These are phyloP conservation scores for Paramormyrops hopkinsi DNA, from an alignment of 2,797 vertebrate species.

Conservation along the genomic window DNA sequence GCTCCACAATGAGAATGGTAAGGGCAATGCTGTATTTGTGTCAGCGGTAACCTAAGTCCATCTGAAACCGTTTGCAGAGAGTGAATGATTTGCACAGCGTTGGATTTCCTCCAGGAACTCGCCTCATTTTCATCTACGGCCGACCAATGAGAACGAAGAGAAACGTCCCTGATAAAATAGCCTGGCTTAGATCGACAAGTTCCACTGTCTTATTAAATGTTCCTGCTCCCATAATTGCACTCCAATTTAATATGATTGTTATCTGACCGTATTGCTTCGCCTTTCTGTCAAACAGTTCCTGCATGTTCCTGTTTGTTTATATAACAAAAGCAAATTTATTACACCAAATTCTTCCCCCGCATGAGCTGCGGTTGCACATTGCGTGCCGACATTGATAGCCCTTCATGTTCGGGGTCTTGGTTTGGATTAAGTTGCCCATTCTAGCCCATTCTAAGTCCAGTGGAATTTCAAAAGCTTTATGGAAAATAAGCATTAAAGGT, in stretches of 20 bases:
- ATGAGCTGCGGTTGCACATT: background rate
- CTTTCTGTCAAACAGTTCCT: background rate
- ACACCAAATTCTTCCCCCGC: background rate
- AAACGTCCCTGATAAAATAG: background rate
- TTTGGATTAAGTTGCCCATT: background rate
- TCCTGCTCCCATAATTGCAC: background rate
- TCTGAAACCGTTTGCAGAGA: background rate
- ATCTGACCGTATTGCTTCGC: background rate
- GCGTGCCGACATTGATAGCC: background rate
- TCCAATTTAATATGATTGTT: background rate
- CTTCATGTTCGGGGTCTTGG: background rate
- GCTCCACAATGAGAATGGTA: background rate
- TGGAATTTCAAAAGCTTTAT: background rate
- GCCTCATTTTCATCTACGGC: background rate
- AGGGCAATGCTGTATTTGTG: background rate
- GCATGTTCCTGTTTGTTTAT: background rate
- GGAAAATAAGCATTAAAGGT: background rate
- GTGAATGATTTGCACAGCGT: background rate
- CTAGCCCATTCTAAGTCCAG: background rate
- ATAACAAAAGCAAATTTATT: background rate
- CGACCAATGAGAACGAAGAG: background rate
- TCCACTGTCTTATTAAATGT: background rate
- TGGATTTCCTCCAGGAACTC: background rate
- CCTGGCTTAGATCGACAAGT: background rate
- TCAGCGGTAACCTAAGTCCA: background rate